A percentile compares a stretch with the other conserved stretches of the same genome.
Conservation (phyloP, 2,113 vertebrate genomes). For the Phyllopteryx taeniolatus region DNA sequence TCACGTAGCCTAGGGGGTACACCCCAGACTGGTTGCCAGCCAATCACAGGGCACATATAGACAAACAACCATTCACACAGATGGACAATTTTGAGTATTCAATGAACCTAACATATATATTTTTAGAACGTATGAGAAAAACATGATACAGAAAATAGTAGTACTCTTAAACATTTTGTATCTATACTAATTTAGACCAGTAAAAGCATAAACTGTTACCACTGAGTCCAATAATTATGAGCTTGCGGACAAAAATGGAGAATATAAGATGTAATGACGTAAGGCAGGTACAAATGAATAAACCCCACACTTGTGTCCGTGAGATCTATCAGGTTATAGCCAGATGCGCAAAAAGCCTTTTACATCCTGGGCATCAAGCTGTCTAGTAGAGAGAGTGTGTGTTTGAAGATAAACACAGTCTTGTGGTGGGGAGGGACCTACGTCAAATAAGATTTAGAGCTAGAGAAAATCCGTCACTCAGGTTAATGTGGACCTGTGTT, state of each 20-base stretch:
- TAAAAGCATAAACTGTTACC: too few species aligned
- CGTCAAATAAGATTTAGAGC: conserved; percentile 61
- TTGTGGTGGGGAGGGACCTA: conserved; percentile 25
- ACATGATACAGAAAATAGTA: too few species aligned
- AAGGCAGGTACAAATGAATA: background rate
- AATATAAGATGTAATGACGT: background rate
- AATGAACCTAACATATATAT: too few species aligned
- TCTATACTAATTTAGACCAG: too few species aligned
- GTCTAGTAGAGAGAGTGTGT: conserved; percentile 27
- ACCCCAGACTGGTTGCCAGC: too few species aligned
- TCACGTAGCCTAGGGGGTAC: too few species aligned
- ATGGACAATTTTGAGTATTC: too few species aligned
- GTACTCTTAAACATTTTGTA: too few species aligned
- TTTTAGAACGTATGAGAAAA: too few species aligned
- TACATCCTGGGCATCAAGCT: conserved; percentile 60
- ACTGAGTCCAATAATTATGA: background rate
- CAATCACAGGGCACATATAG: too few species aligned
- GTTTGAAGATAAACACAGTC: conserved; percentile 62
- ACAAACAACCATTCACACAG: too few species aligned
- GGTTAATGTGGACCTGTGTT: conserved; percentile 40
- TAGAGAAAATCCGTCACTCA: conserved; percentile 38
- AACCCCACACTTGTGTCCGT: conserved; percentile 7
- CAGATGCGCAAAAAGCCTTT: conserved; percentile 59
- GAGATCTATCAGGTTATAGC: conserved; percentile 61
- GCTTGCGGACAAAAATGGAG: background rate